Evolutionary conservation across 2,113 vertebrate species (phyloP).

Genomic region (Charadrius vociferus): DNA sequence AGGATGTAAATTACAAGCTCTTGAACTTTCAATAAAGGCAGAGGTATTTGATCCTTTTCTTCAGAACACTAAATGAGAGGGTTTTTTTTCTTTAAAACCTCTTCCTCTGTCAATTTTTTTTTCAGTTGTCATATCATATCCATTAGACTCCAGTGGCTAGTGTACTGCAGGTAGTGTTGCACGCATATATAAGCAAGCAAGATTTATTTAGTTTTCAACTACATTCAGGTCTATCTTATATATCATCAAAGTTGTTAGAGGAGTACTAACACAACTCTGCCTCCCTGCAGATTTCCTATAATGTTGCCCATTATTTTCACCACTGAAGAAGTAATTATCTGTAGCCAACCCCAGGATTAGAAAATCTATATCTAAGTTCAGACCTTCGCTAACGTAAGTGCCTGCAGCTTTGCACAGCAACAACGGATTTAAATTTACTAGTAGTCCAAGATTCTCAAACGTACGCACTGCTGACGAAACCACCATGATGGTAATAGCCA

Average conservation of each 20-base stretch:
- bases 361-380: neutral
- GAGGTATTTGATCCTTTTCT: neutral
- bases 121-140: neutral
- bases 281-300: neutral
- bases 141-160: neutral
- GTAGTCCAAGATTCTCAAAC: neutral
- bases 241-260: neutral
- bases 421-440: neutral
- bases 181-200: rapidly evolving
- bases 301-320: neutral
- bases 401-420: neutral
- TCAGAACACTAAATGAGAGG: neutral
- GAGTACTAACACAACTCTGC: neutral
- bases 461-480: neutral
- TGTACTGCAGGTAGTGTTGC: neutral
- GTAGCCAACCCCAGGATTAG: neutral
- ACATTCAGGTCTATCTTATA: neutral
- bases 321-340: neutral
- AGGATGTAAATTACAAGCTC: neutral
- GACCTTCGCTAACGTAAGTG: neutral
- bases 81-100: neutral
- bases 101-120: neutral
- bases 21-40: neutral
- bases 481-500: neutral
- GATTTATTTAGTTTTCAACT: neutral